Evolutionary conservation across 1,140 invertebrate genomes (phyloP).

Genomic region (Contarinia nasturtii): DNA sequence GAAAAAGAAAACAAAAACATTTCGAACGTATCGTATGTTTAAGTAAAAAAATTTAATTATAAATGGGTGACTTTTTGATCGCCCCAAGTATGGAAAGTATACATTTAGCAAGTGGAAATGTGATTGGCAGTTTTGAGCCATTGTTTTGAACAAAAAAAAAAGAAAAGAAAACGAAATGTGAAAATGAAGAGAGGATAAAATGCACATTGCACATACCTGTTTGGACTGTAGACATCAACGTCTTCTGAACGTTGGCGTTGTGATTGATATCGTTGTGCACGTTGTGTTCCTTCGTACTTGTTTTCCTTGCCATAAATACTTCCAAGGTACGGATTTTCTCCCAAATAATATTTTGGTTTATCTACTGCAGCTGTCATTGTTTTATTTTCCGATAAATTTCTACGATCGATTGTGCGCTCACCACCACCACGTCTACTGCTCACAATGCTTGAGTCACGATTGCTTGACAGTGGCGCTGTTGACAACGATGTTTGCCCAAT

Average conservation of each 20-base stretch:
- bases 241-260: background rate
- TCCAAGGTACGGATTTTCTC: conserved; percentile 62
- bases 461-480: background rate
- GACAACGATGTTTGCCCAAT: conserved; percentile 16
- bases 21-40: too few relatives aligned
- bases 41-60: too few relatives aligned
- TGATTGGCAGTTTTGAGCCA: too few relatives aligned
- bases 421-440: background rate
- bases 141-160: too few relatives aligned
- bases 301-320: conserved; percentile 62
- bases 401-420: conserved; percentile 1
- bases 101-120: too few relatives aligned
- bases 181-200: background rate
- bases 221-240: background rate
- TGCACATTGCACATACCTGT: background rate
- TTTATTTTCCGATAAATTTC: conserved; percentile 2
- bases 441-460: conserved; percentile 4
- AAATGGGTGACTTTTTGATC: too few relatives aligned
- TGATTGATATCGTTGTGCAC: background rate
- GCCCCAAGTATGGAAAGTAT: too few relatives aligned
- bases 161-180: too few relatives aligned
- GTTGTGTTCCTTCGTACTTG: conserved; percentile 35
- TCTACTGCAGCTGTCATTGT: conserved; percentile 12
- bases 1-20: too few relatives aligned
- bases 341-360: conserved; percentile 56